Evolutionary conservation across 2,797 vertebrate genomes (phyloP).

Genomic region (Typhlichthys subterraneus): DNA sequence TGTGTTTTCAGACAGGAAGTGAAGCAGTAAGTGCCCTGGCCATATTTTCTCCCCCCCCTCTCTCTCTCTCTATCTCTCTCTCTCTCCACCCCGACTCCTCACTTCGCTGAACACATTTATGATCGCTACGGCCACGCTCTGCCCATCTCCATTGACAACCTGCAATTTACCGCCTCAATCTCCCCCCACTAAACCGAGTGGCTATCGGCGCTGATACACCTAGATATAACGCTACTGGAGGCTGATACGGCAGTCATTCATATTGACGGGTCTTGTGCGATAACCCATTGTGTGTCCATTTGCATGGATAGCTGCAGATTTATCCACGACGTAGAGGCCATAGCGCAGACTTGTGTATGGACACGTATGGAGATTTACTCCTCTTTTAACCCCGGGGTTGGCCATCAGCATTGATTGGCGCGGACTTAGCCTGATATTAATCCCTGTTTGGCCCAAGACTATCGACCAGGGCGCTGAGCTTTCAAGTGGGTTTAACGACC

Average conservation of each 20-base stretch:
- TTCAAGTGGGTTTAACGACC: constrained; percentile 81
- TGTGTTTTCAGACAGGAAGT: no score
- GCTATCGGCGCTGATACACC: constrained; percentile 33
- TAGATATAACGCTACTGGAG: constrained; percentile 27
- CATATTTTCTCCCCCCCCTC: constrained; percentile 17
- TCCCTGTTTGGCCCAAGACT: constrained; percentile 68
- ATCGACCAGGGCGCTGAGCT: constrained; percentile 75
- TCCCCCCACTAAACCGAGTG: constrained; percentile 24
- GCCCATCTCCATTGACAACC: constrained; percentile 35
- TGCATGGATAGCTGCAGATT: constrained; percentile 67
- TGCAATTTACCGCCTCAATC: constrained; percentile 45
- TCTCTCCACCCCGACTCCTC: constrained; percentile 14
- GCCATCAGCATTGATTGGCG: constrained; percentile 80
- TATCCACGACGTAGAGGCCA: constrained; percentile 60
- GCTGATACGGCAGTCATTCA: constrained; percentile 35
- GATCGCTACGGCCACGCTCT: constrained; percentile 40
- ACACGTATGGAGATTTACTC: constrained; percentile 78
- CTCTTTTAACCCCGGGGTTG: constrained; percentile 76
- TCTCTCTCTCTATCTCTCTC: background rate
- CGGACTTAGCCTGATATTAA: constrained; percentile 80
- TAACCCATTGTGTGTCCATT: constrained; percentile 68
- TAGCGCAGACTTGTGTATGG: constrained; percentile 64
- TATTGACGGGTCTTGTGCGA: constrained; percentile 46
- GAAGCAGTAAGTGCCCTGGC: constrained; percentile 1
- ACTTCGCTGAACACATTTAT: constrained; percentile 32